Base-by-base conservation (phyloP, 2,113 vertebrate genomes). In the Nibea albiflora region DNA sequence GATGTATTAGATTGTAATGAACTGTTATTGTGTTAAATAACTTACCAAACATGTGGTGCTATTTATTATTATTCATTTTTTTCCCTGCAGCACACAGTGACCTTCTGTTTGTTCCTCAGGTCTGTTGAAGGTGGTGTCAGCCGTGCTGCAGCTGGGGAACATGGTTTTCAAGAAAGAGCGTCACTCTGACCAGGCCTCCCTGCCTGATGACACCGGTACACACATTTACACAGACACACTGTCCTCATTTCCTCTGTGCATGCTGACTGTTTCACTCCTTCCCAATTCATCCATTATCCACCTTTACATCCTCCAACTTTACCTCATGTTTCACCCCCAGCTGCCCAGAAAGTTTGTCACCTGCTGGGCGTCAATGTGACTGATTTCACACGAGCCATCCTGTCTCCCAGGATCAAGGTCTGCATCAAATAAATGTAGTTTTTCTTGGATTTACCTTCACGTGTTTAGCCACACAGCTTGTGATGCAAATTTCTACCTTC, bases 91-190 rank as follows among this genome's bases (percentile, higher is more conserved):
- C 73, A 60, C 26, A 57, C 50, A 56, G 9, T 60, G 60, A 78
- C 12, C 14, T 19, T 52, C 3, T 72, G 44, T 74, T 20, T 74
- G 28, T 54, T 20, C 28, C 4, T 69, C 87, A 99, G 98, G 98
- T 90, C 84, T 99, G 83, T 81, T 99, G 92, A 96, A 95, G 78
- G 97, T 99, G 77, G 95, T 99, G 84, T 99, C 98, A 0, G 96
- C 97, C 0, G 98, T 99, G 50, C 95, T 99, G 53, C 98, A 99
- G 93, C 92, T 99, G 39, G 98, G 98, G 28, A 99, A 99, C 90
- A 99, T 99, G 24, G 92, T 57, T 53, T 99, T 99, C 90, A 99
- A 99, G 94, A 99, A 99, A 92, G 98, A 99, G 68, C 97, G 98
- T 3, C 95, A 99, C 90, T 96, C 96, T 0, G 98, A 99, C 92